Percentiles rank a stretch among this genome's conserved stretches.
Evolutionary conservation across 1,140 invertebrate genomes (phyloP).

Genomic region (Ceratina calcarata): DNA sequence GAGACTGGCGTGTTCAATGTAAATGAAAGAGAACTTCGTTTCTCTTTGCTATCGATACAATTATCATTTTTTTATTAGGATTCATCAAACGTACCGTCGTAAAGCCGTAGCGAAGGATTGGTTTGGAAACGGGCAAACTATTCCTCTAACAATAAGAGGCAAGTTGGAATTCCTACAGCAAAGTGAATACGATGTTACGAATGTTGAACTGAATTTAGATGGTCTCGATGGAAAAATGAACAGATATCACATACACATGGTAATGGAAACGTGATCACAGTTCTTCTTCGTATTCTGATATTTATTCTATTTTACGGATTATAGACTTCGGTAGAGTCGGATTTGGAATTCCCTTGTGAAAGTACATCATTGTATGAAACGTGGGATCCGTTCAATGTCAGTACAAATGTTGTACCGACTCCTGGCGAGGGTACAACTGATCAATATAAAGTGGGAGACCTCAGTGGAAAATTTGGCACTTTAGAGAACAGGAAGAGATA

Average conservation of each 20-base stretch:
- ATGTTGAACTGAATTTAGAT: slow-evolving; percentile 88
- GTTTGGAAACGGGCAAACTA: slow-evolving; percentile 88
- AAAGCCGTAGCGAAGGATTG: slow-evolving; percentile 93
- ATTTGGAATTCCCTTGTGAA: slow-evolving; percentile 94
- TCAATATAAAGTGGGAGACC: slow-evolving; percentile 93
- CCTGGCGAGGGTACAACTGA: slow-evolving; percentile 87
- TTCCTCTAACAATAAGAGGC: slow-evolving; percentile 85
- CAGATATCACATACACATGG: slow-evolving; percentile 92
- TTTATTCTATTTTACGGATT: slow-evolving; percentile 5
- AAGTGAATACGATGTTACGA: slow-evolving; percentile 91
- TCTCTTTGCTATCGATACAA: neutral
- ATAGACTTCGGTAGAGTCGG: slow-evolving; percentile 89
- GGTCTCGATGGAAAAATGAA: slow-evolving; percentile 84
- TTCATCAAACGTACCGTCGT: slow-evolving; percentile 86
- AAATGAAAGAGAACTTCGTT: slow-evolving; percentile 56
- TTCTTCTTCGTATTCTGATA: neutral
- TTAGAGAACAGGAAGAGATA: slow-evolving; percentile 83
- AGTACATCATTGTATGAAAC: slow-evolving; percentile 88
- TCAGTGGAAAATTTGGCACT: slow-evolving; percentile 94
- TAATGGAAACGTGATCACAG: slow-evolving; percentile 69
- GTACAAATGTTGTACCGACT: slow-evolving; percentile 82
- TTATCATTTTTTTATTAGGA: slow-evolving; percentile 78
- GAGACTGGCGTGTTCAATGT: slow-evolving; percentile 93
- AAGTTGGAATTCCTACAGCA: slow-evolving; percentile 91
- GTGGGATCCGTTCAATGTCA: slow-evolving; percentile 90